These are phyloP conservation scores for Acanthoscelides obtectus DNA, from an alignment of 2,888 invertebrate species.

Conservation along the genomic window DNA sequence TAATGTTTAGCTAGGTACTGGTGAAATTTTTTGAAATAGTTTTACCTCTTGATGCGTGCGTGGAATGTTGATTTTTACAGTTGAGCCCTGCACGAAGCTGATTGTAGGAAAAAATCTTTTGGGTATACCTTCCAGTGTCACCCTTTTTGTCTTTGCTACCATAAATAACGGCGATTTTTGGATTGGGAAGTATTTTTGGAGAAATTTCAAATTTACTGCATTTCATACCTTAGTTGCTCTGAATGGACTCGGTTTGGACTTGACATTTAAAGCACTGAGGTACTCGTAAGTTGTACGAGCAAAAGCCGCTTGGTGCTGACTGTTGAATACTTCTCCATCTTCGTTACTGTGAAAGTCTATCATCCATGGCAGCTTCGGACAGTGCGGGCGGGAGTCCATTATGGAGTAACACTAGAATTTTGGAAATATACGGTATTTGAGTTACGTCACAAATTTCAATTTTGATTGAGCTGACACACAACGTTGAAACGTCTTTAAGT, in stretches of 20 bases:
- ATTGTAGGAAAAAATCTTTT: too few species aligned
- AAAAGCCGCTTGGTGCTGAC: conserved; percentile 50
- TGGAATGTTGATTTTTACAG: too few species aligned
- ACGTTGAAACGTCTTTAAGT: background rate
- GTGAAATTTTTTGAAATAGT: too few species aligned
- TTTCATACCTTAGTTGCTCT: conserved; percentile 48
- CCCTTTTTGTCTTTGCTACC: too few species aligned
- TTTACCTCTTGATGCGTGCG: too few species aligned
- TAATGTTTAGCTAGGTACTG: too few species aligned
- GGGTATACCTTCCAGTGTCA: too few species aligned
- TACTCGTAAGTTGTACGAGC: conserved; percentile 52
- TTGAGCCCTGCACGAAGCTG: too few species aligned
- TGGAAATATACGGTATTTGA: conserved; percentile 1
- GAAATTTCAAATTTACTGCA: too few species aligned
- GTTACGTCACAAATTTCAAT: background rate
- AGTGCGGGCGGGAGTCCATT: conserved; percentile 24
- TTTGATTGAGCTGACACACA: background rate
- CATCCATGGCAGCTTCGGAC: conserved; percentile 45
- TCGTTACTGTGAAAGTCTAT: conserved; percentile 41
- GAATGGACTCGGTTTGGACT: conserved; percentile 48
- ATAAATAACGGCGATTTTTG: too few species aligned
- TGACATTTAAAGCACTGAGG: conserved; percentile 46
- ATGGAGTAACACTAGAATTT: conserved; percentile 20
- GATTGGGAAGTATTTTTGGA: too few species aligned
- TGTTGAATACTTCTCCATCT: conserved; percentile 46